phyloP scores from a whole-genome alignment of 2,888 invertebrate genomes.

The Drosophila borealis region DNA sequence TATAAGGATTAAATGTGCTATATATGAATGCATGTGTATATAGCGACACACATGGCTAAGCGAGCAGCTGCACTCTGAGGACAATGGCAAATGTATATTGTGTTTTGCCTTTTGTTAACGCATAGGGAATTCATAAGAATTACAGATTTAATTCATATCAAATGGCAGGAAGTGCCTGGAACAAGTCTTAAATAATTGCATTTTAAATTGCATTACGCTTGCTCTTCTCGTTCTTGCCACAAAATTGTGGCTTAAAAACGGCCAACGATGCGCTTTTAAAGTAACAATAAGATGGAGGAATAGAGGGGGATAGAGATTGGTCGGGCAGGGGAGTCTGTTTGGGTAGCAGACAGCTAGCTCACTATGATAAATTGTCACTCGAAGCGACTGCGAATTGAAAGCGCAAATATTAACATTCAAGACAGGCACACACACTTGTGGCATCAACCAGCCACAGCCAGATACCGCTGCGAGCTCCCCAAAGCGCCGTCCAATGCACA shows the following conservation, averaged over 20 bases:
- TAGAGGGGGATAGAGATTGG: neutral
- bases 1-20: constrained; percentile 14
- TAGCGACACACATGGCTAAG: constrained; percentile 4
- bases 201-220: constrained; percentile 42
- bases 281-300: neutral
- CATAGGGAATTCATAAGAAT: constrained; percentile 61
- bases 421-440: constrained; percentile 66
- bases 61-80: constrained; percentile 34
- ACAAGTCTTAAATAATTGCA: constrained; percentile 67
- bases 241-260: constrained; percentile 33
- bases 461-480: neutral
- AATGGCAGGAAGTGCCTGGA: constrained; percentile 65
- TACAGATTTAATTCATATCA: constrained; percentile 72
- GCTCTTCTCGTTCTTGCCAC: constrained; percentile 8
- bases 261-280: constrained; percentile 36
- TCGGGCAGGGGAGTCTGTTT: neutral
- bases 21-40: neutral
- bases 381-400: constrained; percentile 66
- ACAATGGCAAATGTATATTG: constrained; percentile 43
- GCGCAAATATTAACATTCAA: constrained; percentile 75
- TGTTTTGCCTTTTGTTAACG: constrained; percentile 40
- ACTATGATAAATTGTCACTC: constrained; percentile 58
- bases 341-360: constrained; percentile 21
- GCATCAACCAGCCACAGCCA: constrained; percentile 41
- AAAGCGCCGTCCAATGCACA: constrained; percentile 17